phyloP scores from a whole-genome alignment of 2,113 vertebrate genomes.

The Micromys minutus region DNA sequence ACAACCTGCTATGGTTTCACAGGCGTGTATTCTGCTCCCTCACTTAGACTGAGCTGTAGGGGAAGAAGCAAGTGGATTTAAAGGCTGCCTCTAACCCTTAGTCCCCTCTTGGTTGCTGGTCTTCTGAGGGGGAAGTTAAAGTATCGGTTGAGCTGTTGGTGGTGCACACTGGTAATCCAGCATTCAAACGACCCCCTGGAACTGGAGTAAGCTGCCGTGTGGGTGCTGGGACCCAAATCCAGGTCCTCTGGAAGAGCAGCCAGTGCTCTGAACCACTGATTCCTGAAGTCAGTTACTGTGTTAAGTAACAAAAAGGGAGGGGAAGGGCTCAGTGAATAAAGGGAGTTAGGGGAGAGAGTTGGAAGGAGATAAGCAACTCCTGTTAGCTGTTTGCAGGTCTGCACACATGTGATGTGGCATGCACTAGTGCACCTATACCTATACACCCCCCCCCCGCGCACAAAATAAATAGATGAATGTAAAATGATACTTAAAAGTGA shows the following conservation, averaged over 20 bases:
- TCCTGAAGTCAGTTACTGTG: not conserved
- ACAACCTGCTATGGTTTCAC: conserved; percentile 36
- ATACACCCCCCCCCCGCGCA: not conserved
- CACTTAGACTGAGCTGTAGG: conserved; percentile 9
- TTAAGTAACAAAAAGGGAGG: not conserved
- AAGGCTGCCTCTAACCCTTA: not conserved
- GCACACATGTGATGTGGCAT: not conserved
- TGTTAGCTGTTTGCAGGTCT: not conserved
- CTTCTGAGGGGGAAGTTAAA: not conserved
- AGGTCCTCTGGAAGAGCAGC: not conserved
- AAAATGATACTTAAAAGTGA: not conserved
- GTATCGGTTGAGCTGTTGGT: not conserved
- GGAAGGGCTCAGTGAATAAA: not conserved
- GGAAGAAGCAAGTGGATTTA: fast-evolving
- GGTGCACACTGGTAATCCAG: not conserved
- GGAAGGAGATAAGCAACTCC: not conserved
- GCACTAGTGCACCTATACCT: not conserved
- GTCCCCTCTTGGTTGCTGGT: not conserved
- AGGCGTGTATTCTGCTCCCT: conserved; percentile 17
- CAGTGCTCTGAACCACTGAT: not conserved
- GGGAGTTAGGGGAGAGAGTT: too few species aligned
- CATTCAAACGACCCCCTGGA: not conserved
- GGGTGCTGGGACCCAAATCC: not conserved
- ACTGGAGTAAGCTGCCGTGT: not conserved
- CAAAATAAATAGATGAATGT: not conserved